These are phyloP conservation scores for Paramormyrops kingsleyae DNA, from an alignment of 2,113 vertebrate species.

Conservation along the genomic window DNA sequence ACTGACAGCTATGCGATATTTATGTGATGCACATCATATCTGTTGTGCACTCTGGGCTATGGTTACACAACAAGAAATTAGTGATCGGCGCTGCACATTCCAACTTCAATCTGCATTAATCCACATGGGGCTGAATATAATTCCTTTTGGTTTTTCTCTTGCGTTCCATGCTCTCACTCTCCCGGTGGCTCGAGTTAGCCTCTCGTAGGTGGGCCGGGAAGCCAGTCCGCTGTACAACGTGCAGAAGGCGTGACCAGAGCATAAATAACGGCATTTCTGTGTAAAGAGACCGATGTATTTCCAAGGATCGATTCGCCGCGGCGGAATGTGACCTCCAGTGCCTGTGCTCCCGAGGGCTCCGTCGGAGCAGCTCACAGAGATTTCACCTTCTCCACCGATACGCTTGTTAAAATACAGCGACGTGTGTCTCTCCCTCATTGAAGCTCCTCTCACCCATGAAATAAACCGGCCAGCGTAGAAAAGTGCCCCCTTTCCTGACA, in stretches of 20 bases:
- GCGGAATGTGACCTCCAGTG: neutral
- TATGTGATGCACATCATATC: neutral
- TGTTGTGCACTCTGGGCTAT: neutral
- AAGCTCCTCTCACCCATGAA: conserved; percentile 2
- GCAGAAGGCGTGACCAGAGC: neutral
- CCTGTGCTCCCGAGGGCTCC: neutral
- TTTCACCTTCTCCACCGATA: conserved; percentile 12
- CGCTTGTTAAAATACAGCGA: neutral
- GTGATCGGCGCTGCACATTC: neutral
- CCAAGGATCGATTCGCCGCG: neutral
- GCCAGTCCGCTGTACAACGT: neutral
- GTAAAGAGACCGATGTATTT: neutral
- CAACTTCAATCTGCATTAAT: neutral
- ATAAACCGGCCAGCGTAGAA: neutral
- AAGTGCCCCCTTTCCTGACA: neutral
- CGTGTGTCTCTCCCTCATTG: neutral
- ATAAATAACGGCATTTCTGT: neutral
- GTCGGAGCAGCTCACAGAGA: neutral
- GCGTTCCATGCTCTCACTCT: neutral
- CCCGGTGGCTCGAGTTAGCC: neutral
- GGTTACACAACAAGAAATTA: neutral
- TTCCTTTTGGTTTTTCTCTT: neutral
- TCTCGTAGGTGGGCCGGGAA: neutral
- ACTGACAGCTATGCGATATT: neutral
- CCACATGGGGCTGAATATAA: neutral